Percentiles rank a stretch among this genome's conserved stretches.
These are phyloP conservation scores for Drosophila carrolli DNA, from an alignment of 1,140 invertebrate genomes.

Conservation along the genomic window DNA sequence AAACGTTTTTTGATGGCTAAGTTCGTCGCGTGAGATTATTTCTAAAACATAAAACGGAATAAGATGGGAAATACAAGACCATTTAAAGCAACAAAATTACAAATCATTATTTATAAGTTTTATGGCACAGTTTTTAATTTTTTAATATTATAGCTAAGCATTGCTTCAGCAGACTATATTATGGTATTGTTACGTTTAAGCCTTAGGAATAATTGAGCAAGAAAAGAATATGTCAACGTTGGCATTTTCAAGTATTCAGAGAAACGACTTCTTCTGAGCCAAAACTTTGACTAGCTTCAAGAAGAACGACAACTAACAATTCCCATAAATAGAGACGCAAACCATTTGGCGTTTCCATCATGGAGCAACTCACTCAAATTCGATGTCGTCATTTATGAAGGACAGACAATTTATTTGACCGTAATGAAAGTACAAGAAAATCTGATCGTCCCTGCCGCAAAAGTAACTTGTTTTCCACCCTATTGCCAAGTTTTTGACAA, in stretches of 20 bases:
- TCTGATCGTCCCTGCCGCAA: constrained; percentile 3
- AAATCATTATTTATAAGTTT: too few species aligned
- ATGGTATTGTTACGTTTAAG: too few species aligned
- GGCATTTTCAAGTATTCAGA: too few species aligned
- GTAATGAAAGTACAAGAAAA: constrained; percentile 62
- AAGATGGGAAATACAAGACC: background rate
- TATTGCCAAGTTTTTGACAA: too few species aligned
- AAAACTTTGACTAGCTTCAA: constrained; percentile 50
- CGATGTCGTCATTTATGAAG: constrained; percentile 6
- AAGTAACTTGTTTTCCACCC: constrained; percentile 44
- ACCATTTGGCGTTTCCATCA: constrained; percentile 76
- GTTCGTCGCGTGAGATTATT: background rate
- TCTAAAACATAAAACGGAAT: background rate
- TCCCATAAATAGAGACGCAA: constrained; percentile 73
- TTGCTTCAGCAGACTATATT: too few species aligned
- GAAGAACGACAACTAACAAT: constrained; percentile 70
- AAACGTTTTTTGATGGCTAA: background rate
- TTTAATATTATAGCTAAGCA: too few species aligned
- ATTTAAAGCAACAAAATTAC: background rate
- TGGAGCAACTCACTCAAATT: constrained; percentile 41
- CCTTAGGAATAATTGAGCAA: too few species aligned
- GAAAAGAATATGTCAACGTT: too few species aligned
- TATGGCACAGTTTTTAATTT: too few species aligned
- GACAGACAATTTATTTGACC: constrained; percentile 49
- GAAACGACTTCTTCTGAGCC: background rate